Evolutionary conservation across 2,113 vertebrate genomes (phyloP), one percentile per base, ranked within the genome.

Genomic region (Pedetes capensis): DNA sequence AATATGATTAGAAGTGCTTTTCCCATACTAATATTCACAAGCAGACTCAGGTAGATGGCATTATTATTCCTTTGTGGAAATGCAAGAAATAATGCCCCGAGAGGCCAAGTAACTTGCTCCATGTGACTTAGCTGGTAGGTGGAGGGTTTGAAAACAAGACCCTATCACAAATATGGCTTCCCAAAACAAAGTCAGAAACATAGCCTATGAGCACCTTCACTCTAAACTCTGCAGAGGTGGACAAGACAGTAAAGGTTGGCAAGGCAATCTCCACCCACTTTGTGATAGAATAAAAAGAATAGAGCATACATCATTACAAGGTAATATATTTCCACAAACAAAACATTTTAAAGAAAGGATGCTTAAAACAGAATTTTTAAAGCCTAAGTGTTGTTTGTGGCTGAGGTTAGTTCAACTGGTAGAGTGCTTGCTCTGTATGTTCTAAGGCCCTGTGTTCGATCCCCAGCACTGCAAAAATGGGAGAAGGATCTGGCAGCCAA

Each of bases 351-450:
- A 12, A 10, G 79, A 83, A 87, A 91, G 71, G 68, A 75, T 93
- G 57, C 29, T 96, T 79, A 87, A 97, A 97, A 88, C 89, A 91
- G 97, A 97, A 97, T 63, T 90, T 59, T 82, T 8, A 83, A 51
- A 83, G 23, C 32, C 17, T n/a, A 9, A 34, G 29, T 63, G n/a
- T n/a, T n/a, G n/a, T n/a, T n/a, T n/a, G n/a, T n/a, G n/a, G n/a
- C n/a, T n/a, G n/a, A n/a, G n/a, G n/a, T n/a, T n/a, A n/a, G n/a
- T n/a, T n/a, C n/a, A n/a, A n/a, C n/a, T n/a, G n/a, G n/a, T n/a
- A n/a, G n/a, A n/a, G n/a, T n/a, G n/a, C n/a, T n/a, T n/a, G n/a
- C n/a, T n/a, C n/a, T n/a, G n/a, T n/a, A n/a, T n/a, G n/a, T n/a
- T n/a, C n/a, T n/a, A n/a, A n/a, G n/a, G n/a, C n/a, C n/a, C n/a